Evolutionary conservation across 2,113 vertebrate genomes (phyloP), one percentile per base, ranked within the genome.

Genomic region (Triplophysa siluroides): DNA sequence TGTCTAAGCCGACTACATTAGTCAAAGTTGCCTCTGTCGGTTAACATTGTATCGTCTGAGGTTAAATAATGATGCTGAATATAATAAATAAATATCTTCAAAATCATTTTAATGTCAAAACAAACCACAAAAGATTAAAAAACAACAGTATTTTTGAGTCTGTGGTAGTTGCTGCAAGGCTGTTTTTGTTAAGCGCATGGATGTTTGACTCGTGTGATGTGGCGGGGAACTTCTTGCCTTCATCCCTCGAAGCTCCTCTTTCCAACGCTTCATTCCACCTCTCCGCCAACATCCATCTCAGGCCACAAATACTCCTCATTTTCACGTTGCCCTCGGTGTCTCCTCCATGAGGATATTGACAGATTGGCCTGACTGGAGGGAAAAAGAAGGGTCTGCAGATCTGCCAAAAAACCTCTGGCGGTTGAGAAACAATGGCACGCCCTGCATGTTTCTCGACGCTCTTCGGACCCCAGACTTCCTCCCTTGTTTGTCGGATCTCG

Each of bases 361-460:
- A 90, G 86, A 90, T 78, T 47, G 78, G 86, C 74, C 85, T 70
- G 60, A 83, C 73, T 86, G 86, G 21, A 84, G 76, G 79, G 84
- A 88, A 89, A 83, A 90, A 38, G 91, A 90, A 85, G 83, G 80
- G 78, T 67, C 13, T 58, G 60, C 45, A 63, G 67, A 66, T 72
- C 81, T 91, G 90, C 90, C 91, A 92, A 84, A 83, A 88, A 91
- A 78, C 52, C 45, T 86, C 87, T 61, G 79, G 86, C 81, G 86
- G 86, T 91, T 87, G 79, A 82, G 89, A 88, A 91, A 93, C 91
- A 92, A 92, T 92, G 90, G 91, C 88, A 91, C 86, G 81, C 86
- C 90, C 90, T 89, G 87, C 90, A 87, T 54, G 89, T 90, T 88
- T 91, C 88, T 86, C 76, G 80, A 82, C 86, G 84, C 88, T 87